phyloP scores from a whole-genome alignment of 2,797 vertebrate species.

The Pogonophryne albipinna region DNA sequence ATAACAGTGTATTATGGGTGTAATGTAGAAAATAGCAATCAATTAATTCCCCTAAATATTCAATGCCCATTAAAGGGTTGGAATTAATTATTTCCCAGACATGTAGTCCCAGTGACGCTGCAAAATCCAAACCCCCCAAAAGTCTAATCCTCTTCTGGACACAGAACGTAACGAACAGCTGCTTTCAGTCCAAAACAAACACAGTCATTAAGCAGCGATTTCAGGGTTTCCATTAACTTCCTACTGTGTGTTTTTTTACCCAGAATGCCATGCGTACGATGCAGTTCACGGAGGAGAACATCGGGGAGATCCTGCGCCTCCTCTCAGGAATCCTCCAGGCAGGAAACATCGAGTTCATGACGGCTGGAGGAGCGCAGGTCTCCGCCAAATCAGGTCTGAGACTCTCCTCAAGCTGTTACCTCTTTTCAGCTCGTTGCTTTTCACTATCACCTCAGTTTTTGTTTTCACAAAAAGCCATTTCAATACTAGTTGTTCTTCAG shows the following conservation, averaged over 20 bases:
- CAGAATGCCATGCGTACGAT: conserved; percentile 95
- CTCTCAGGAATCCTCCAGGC: conserved; percentile 94
- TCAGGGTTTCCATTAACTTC: background rate
- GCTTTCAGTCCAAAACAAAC: conserved; percentile 5
- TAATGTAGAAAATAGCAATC: no score
- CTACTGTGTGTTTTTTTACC: conserved; percentile 14
- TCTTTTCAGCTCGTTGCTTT: no score
- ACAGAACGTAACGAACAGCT: background rate
- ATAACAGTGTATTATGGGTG: no score
- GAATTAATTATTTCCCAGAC: background rate
- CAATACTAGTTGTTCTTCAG: no score
- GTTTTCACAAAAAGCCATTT: no score
- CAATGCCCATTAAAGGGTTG: background rate
- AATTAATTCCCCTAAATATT: no score
- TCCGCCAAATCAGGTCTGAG: conserved; percentile 92
- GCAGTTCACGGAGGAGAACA: conserved; percentile 93
- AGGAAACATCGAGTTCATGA: conserved; percentile 96
- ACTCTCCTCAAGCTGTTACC: background rate
- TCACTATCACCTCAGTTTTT: no score
- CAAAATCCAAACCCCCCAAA: background rate
- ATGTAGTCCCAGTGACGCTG: background rate
- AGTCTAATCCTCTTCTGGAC: background rate
- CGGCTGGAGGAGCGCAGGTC: conserved; percentile 95
- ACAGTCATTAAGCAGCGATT: rapidly evolving
- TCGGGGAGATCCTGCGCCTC: conserved; percentile 90